Conservation (phyloP, 2,888 invertebrate species). For the Aphidius colemani region DNA sequence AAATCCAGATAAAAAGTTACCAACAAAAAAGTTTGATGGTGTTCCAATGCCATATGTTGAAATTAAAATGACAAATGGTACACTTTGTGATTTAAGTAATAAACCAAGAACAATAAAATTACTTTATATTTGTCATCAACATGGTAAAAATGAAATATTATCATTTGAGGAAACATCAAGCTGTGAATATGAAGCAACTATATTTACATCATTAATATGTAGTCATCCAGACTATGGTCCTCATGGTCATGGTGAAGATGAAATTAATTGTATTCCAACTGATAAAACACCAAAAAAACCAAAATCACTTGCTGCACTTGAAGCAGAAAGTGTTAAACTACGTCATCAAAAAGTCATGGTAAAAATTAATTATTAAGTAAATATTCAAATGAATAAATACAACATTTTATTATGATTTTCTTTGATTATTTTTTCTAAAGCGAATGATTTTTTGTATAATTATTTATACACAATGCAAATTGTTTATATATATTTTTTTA, state of each 20-base stretch:
- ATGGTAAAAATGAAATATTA: slow-evolving; percentile 89
- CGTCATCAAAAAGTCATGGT: slow-evolving; percentile 67
- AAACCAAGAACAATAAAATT: slow-evolving; percentile 81
- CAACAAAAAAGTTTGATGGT: slow-evolving; percentile 82
- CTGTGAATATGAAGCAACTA: slow-evolving; percentile 92
- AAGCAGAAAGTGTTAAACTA: slow-evolving; percentile 74
- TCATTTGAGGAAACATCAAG: slow-evolving; percentile 91
- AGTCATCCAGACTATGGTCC: slow-evolving; percentile 86
- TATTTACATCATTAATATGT: slow-evolving; percentile 86
- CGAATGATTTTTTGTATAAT: no score
- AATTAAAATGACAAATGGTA: slow-evolving; percentile 86
- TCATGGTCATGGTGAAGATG: slow-evolving; percentile 76
- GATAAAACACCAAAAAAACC: slow-evolving; percentile 75
- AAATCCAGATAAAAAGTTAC: slow-evolving; percentile 63
- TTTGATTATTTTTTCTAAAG: not conserved
- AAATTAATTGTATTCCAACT: slow-evolving; percentile 75
- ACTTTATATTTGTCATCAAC: slow-evolving; percentile 85
- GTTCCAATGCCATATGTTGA: slow-evolving; percentile 85
- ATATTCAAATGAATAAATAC: not conserved
- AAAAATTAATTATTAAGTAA: slow-evolving; percentile 32
- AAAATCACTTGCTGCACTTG: slow-evolving; percentile 71
- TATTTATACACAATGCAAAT: not conserved
- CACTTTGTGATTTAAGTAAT: slow-evolving; percentile 87
- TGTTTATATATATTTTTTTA: not conserved
- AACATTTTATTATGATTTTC: slow-evolving; percentile 9